Percentiles rank a stretch among this genome's conserved stretches.
Evolutionary conservation across 2,888 invertebrate species (phyloP).

Genomic region (Coenonympha arcania): DNA sequence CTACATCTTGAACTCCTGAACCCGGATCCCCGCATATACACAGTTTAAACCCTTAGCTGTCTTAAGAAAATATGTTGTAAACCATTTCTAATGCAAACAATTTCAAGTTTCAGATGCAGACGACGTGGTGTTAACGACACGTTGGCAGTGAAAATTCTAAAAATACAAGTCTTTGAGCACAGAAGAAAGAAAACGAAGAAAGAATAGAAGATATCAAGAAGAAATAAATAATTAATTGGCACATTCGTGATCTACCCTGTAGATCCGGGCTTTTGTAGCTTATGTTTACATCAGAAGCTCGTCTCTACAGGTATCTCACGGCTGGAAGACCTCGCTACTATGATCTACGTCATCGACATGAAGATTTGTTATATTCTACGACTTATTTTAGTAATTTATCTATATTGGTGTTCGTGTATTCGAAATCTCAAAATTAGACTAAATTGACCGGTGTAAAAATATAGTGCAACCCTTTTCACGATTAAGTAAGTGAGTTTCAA

Average conservation of each 20-base stretch:
- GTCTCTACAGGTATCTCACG: constrained; percentile 99
- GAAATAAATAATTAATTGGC: constrained; percentile 64
- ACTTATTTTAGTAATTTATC: no score
- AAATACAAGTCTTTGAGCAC: not conserved
- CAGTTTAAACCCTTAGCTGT: no score
- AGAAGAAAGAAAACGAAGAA: constrained; percentile 9
- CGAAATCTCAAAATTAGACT: no score
- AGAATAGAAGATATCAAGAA: constrained; percentile 15
- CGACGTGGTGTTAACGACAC: not conserved
- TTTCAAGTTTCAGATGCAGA: constrained; percentile 15
- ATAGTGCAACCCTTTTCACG: no score
- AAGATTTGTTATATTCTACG: not conserved
- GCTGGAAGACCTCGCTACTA: constrained; percentile 89
- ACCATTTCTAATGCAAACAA: not conserved
- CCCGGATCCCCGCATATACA: no score
- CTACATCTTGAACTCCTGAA: no score
- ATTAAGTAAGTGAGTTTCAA: no score
- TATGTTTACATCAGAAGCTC: constrained; percentile 96
- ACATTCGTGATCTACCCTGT: constrained; percentile 99
- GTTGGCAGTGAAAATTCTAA: no score
- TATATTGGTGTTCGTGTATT: no score
- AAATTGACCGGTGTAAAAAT: no score
- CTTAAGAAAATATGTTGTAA: no score
- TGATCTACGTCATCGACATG: constrained; percentile 8
- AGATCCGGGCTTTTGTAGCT: constrained; percentile 99